Evolutionary conservation across 2,113 vertebrate species (phyloP), one percentile per base, ranked within the genome.

Genomic region (Carassius gibelio): DNA sequence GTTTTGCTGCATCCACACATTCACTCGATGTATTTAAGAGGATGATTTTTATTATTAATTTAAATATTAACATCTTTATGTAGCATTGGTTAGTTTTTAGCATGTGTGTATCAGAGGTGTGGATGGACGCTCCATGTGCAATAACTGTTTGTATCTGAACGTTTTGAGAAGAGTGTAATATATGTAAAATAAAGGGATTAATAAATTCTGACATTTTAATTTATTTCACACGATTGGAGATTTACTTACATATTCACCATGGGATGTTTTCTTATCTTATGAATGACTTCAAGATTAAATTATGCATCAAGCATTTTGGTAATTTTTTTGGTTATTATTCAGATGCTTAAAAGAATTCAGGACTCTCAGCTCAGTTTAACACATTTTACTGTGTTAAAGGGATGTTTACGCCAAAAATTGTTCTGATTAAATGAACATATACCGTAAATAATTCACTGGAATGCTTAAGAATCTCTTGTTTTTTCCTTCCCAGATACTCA

Each of bases 121-220:
- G 94, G 89, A 93, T 93, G 87, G 95, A 94, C 93, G 92, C 62
- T 30, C 94, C 93, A 95, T 94, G 95, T 97, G 95, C 96, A 96
- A 96, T 96, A 96, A 95, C 94, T 94, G 96, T 95, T 96, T 96
- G 95, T 95, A 95, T 94, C 89, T 94, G 91, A 95, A 75, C 84
- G 68, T 84, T 87, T 90, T 82, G 72, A 84, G 83, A 91, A 92
- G 91, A 92, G 92, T 96, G 93, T 96, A 95, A 96, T 96, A 95
- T 96, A 96, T 95, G 95, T 96, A 96, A 96, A 97, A 96, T 90
- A 93, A 95, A 96, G 85, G 93, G 36, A 90, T 45, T 83, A 95
- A 95, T 93, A 90, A 93, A 81, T 75, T 92, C 87, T 88, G 83
- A 68, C 86, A 76, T 77, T 91, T 83, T 74, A 38, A 84, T 84